Evolutionary conservation across 1,140 invertebrate genomes (phyloP), one percentile per base, ranked within the genome.

Genomic region (Ceratoteleas bidentatus): DNA sequence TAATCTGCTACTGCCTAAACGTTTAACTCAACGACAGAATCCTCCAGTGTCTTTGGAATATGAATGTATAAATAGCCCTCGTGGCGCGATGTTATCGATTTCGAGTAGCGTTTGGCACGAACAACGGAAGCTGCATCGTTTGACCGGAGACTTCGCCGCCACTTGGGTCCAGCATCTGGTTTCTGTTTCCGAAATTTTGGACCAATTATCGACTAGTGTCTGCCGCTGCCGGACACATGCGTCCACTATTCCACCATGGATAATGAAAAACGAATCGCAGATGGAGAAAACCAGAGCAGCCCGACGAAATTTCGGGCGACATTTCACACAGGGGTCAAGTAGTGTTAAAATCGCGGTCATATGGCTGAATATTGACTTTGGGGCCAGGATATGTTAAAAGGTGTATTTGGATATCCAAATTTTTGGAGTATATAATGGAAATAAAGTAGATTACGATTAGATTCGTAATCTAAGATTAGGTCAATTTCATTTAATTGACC

Each of bases 1-100:
- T 73, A 38, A 33, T 64, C 38, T 45, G 24, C 24, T 4, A 24
- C 24, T 10, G 11, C 36, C 34, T 38, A 11, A 2, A 36, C 65
- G 33, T 57, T 70, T 64, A 65, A 72, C 7, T 61, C 52, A 47
- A 52, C 56, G 69, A 70, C 8, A 49, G 40, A 33, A 53, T 80
- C 36, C 45, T 83, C 65, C 43, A 34, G 24, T 69, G 64, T 85
- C 83, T 87, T 73, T 61, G 56, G 72, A 73, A 78, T 70, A 81
- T 64, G 58, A 53, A 68, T 86, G 80, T 87, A 88, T 88, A 88
- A 87, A 88, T 88, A 88, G 87, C 60, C 81, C 73, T 83, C 57
- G 56, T 54, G 75, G 78, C 60, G 77, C 60, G 66, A 64, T 62
- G 79, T 85, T 88, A 88, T 88, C 85, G 87, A 88, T 88, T 86